These are phyloP conservation scores for Candoia aspera DNA, from an alignment of 2,113 vertebrate genomes.

Conservation along the genomic window DNA sequence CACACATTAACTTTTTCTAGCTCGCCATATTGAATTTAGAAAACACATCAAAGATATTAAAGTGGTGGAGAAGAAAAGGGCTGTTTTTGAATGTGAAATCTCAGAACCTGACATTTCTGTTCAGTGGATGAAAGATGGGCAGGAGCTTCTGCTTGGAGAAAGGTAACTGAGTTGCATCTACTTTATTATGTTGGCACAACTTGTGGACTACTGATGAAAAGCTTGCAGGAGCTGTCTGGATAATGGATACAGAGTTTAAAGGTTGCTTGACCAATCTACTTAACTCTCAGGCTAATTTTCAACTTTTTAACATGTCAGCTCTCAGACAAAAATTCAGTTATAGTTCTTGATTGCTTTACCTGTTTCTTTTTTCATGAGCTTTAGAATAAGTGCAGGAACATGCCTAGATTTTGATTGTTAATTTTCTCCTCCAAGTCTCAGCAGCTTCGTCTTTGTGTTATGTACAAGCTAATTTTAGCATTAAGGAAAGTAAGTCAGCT, in stretches of 20 bases:
- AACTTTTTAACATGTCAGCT: neutral
- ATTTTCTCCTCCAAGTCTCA: neutral
- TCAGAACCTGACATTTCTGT: conserved; percentile 93
- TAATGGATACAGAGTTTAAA: neutral
- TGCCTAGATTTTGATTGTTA: neutral
- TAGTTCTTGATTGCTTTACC: neutral
- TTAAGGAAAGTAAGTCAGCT: neutral
- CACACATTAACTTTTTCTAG: conserved; percentile 64
- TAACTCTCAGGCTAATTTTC: neutral
- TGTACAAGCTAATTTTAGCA: too few species aligned
- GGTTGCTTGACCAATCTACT: neutral
- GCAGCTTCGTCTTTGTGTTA: neutral
- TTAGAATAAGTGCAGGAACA: neutral
- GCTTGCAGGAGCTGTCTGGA: neutral
- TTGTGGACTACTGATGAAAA: neutral
- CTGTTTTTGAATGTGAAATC: conserved; percentile 94
- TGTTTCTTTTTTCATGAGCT: neutral
- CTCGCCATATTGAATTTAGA: conserved; percentile 96
- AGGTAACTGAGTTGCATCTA: conserved; percentile 73
- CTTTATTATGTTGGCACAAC: neutral
- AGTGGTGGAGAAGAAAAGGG: conserved; percentile 95
- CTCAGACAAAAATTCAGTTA: neutral
- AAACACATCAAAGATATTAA: conserved; percentile 98
- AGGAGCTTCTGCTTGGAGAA: conserved; percentile 86
- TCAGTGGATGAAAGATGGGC: conserved; percentile 97